A percentile compares a stretch with the other conserved stretches of the same genome.
These are phyloP conservation scores for Enteromius trimaculatus DNA, from an alignment of 2,797 vertebrate genomes.

Conservation along the genomic window DNA sequence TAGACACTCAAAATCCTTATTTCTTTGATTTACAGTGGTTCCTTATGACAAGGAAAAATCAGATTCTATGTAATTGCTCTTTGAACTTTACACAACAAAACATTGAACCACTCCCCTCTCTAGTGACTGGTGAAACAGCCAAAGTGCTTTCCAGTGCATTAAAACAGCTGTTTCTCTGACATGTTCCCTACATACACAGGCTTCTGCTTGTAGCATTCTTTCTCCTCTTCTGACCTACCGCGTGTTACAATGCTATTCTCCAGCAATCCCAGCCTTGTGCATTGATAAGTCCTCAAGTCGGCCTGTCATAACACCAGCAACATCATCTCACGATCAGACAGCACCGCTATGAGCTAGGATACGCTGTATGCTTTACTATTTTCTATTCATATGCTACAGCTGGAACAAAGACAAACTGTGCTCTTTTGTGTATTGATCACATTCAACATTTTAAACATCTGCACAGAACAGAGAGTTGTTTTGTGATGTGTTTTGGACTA, in stretches of 20 bases:
- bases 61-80: background rate
- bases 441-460: background rate
- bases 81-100: conserved; percentile 2
- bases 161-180: conserved; percentile 36
- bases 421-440: background rate
- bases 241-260: background rate
- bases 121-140: background rate
- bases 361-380: background rate
- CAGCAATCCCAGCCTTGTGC: background rate
- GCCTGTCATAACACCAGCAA: background rate
- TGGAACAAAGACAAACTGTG: background rate
- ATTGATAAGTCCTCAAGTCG: background rate
- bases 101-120: conserved; percentile 21
- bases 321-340: background rate
- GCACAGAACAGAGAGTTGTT: background rate
- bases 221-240: background rate
- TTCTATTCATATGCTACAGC: background rate
- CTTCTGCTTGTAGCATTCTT: conserved; percentile 56
- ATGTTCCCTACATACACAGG: conserved; percentile 43
- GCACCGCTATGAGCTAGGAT: background rate
- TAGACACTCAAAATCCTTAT: background rate
- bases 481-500: conserved; percentile 8
- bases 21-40: background rate
- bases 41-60: background rate
- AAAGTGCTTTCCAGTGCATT: conserved; percentile 5